A percentile compares a stretch with the other conserved stretches of the same genome.
Evolutionary conservation across 1,140 invertebrate genomes (phyloP).

Genomic region (Drosophila simulans): DNA sequence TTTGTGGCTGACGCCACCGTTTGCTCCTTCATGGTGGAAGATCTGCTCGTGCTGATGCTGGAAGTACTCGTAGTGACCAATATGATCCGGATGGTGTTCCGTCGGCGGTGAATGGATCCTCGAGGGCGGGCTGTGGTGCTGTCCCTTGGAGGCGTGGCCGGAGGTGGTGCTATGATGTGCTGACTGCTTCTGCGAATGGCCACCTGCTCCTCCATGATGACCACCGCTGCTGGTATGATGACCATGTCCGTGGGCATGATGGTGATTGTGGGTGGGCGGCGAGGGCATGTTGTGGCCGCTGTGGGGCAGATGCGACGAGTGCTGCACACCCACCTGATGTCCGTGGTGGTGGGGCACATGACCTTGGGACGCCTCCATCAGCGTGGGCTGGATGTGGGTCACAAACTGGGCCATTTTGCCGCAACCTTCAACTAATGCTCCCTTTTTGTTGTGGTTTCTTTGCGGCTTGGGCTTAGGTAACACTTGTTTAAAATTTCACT

Average conservation of each 20-base stretch:
- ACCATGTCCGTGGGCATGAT: constrained; percentile 69
- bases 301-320: constrained; percentile 81
- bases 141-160: constrained; percentile 44
- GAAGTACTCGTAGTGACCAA: constrained; percentile 68
- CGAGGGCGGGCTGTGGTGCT: constrained; percentile 67
- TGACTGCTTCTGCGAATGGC: constrained; percentile 44
- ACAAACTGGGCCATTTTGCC: constrained; percentile 86
- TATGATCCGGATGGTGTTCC: constrained; percentile 48
- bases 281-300: constrained; percentile 84
- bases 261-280: constrained; percentile 80
- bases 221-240: constrained; percentile 35
- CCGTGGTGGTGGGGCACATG: constrained; percentile 85
- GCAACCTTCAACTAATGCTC: constrained; percentile 23
- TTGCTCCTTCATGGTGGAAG: constrained; percentile 49
- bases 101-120: constrained; percentile 55
- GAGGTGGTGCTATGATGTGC: constrained; percentile 28
- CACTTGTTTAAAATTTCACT: constrained; percentile 65
- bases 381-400: constrained; percentile 86
- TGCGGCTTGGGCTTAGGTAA: constrained; percentile 30
- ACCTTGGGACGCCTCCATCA: constrained; percentile 86
- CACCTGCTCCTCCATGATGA: constrained; percentile 35
- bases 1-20: constrained; percentile 44
- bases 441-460: constrained; percentile 8
- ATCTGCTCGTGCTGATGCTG: constrained; percentile 66
- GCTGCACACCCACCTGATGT: constrained; percentile 82